phyloP scores from a whole-genome alignment of 2,797 vertebrate species.

The Myotis myotis region DNA sequence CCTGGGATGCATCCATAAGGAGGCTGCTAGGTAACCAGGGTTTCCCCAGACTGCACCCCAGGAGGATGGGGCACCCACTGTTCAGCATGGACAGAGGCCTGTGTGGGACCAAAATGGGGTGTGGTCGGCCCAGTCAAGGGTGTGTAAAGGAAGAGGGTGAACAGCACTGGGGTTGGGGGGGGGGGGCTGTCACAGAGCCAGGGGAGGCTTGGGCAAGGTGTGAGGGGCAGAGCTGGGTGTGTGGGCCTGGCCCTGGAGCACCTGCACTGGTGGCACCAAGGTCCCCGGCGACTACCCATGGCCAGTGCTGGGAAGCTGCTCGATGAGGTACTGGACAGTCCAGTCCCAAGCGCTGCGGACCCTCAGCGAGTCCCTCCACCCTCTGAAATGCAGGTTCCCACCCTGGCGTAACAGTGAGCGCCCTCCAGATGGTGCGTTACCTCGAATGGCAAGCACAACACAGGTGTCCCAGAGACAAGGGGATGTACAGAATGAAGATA shows the following conservation, averaged over 20 bases:
- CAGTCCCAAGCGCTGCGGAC: background rate
- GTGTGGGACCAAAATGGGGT: background rate
- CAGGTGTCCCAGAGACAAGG: background rate
- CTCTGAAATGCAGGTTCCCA: background rate
- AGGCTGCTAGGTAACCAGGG: too few species aligned
- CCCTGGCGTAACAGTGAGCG: accelerated
- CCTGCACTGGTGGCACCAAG: background rate
- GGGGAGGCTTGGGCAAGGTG: background rate
- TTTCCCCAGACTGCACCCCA: too few species aligned
- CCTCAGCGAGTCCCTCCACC: background rate
- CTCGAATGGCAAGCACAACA: background rate
- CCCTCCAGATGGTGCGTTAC: background rate
- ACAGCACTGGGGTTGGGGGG: background rate
- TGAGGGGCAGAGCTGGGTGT: background rate
- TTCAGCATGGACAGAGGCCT: background rate
- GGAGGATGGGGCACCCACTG: background rate
- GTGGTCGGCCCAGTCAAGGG: background rate
- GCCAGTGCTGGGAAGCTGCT: background rate
- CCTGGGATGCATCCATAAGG: accelerated
- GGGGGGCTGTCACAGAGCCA: background rate
- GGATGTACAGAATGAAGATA: too few species aligned
- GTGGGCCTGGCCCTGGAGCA: background rate
- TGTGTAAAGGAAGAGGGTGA: background rate
- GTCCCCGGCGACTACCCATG: background rate
- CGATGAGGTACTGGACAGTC: background rate